These are phyloP conservation scores for Chromis chromis DNA, from an alignment of 2,797 vertebrate species.

Conservation along the genomic window DNA sequence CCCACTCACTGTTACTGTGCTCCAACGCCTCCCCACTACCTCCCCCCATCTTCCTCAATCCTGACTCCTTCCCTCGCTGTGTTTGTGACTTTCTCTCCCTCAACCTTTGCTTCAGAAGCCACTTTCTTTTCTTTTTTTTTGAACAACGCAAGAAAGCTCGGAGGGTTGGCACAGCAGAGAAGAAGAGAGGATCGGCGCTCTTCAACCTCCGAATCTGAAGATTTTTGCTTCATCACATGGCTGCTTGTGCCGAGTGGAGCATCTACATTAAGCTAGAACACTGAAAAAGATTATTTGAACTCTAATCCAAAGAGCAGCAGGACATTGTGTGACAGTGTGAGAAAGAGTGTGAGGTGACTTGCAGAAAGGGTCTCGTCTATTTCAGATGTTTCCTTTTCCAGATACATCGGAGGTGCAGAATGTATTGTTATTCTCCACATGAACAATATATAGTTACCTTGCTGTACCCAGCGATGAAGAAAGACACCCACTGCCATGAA, in stretches of 20 bases:
- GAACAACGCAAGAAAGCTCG: conserved; percentile 11
- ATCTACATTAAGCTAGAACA: conserved; percentile 69
- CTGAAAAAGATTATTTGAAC: conserved; percentile 62
- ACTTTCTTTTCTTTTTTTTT: not conserved
- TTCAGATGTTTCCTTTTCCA: conserved; percentile 55
- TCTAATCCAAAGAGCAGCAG: conserved; percentile 64
- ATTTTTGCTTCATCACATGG: conserved; percentile 35
- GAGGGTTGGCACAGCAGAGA: conserved; percentile 43
- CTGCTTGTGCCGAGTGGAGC: conserved; percentile 47
- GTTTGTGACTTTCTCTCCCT: conserved; percentile 26
- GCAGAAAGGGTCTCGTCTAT: conserved; percentile 39
- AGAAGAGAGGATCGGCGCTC: conserved; percentile 25
- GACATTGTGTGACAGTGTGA: conserved; percentile 51
- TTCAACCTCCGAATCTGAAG: conserved; percentile 37
- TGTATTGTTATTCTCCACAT: conserved; percentile 67
- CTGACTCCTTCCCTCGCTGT: conserved; percentile 10
- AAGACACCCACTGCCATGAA: conserved; percentile 67
- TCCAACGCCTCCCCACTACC: conserved; percentile 19
- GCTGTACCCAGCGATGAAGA: conserved; percentile 65
- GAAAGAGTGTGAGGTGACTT: conserved; percentile 42
- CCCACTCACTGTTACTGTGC: conserved; percentile 55
- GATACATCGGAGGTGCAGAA: conserved; percentile 69
- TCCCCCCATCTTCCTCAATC: conserved; percentile 25
- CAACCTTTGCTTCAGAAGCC: conserved; percentile 17
- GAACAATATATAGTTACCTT: conserved; percentile 66